Evolutionary conservation across 2,888 invertebrate genomes (phyloP), one percentile per base, ranked within the genome.

Genomic region (Penaeus monodon): DNA sequence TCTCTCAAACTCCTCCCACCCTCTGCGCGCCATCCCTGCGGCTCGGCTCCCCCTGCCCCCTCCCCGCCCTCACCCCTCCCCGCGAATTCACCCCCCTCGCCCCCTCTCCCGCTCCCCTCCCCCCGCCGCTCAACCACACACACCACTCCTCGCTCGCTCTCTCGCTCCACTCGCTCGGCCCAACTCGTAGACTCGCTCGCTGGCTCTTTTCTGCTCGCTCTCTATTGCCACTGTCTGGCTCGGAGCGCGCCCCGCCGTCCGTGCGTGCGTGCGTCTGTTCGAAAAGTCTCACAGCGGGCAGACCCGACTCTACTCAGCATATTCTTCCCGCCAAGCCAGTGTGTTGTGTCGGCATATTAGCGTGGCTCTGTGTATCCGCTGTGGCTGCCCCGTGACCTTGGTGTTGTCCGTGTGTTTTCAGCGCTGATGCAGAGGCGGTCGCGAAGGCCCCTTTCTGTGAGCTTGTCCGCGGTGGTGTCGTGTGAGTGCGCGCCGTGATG

Each of bases 221-320:
- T 57, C 85, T 78, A 49, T 84, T 74, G 74, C 82, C 63, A 64
- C 38, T 84, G 65, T 86, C 86, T 86, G 81, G 76, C 77, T 86
- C 77, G 70, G 68, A 81, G 81, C 49, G 77, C 66, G 84, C 57
- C 57, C 49, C 10, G 78, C 79, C 68, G 85, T 78, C 79, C 78
- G 85, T 66, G 78, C 57, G 77, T 77, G 27, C 8, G 73, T 76
- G 64, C 74, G 83, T 63, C 77, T 77, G 38, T 77, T 77, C 49
- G 77, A 77, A 77, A 77, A 77, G 77, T 77, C 49, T 44, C n/a
- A 44, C 24, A 57, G 77, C n/a, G 44, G 49, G 27, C 33, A 76
- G 77, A 38, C 44, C 77, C 77, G 44, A 85, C 78, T 78, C 78
- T 73, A 78, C 85, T 85, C 85, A 79, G 85, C 85, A 85, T 85